phyloP scores from a whole-genome alignment of 2,113 vertebrate genomes.

The Pangasianodon gigas region DNA sequence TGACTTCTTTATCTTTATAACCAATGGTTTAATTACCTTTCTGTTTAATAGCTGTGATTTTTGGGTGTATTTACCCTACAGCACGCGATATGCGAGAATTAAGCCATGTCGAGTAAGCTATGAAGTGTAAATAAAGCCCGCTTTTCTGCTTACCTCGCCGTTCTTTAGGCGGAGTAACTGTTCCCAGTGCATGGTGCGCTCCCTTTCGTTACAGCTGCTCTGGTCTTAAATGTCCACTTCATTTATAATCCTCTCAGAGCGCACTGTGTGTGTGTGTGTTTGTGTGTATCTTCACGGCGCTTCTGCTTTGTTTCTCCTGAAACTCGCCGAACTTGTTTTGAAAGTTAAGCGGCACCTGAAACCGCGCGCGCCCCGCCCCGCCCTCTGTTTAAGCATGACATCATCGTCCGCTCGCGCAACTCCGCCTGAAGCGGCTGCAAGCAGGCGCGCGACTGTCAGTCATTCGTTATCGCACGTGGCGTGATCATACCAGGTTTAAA shows the following conservation, averaged over 20 bases:
- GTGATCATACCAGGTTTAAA: background rate
- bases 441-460: conserved; percentile 28
- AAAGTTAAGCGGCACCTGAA: conserved; percentile 70
- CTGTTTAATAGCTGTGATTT: background rate
- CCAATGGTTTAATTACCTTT: too few relatives aligned
- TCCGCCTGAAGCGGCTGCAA: background rate
- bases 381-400: conserved; percentile 56
- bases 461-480: conserved; percentile 22
- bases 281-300: background rate
- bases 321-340: conserved; percentile 58
- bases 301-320: background rate
- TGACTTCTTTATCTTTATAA: background rate
- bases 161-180: conserved; percentile 67
- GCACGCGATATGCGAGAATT: background rate
- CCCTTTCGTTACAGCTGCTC: background rate
- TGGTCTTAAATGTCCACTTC: conserved; percentile 38
- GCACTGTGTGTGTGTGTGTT: background rate
- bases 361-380: conserved; percentile 34
- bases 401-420: conserved; percentile 59
- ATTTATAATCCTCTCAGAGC: background rate
- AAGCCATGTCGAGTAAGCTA: background rate
- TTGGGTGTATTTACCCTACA: background rate
- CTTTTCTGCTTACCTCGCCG: conserved; percentile 69
- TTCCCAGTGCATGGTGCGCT: conserved; percentile 75
- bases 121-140: background rate